Evolutionary conservation across 2,888 invertebrate genomes (phyloP), one percentile per base, ranked within the genome.

Genomic region (Acronicta alni): DNA sequence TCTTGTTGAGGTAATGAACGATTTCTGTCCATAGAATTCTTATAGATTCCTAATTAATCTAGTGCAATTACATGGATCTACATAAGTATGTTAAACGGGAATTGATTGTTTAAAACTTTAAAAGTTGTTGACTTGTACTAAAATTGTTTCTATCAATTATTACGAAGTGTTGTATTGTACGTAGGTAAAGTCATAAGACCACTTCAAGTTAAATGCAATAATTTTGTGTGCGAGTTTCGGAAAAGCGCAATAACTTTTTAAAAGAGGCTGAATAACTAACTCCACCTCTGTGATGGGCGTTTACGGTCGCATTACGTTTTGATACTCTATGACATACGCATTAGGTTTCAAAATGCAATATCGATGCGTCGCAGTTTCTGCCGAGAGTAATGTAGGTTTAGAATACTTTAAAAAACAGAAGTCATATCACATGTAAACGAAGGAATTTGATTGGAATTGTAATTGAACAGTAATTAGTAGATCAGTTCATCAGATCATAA

Each of bases 1-100:
- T 60, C 61, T 67, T 64, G 44, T 64, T 58, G 53, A 75, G 63
- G 67, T 55, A 66, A 75, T 72, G 56, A 62, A 65, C 48, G 26
- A 60, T 64, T 54, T 63, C 75, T 75, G 69, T 67, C 63, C 68
- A 67, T 75, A 71, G 18, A 55, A 77, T 39, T 64, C 49, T 52
- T 61, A 46, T 52, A 54, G 32, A 43, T 54, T 54, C 32, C 49
- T 71, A 71, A 47, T 59, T 68, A 71, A 37, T 54, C 32, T 75
- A 71, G 55, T 56, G 56, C 57, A 75, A 64, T 70, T 63, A 60
- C 43, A 74, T 26, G 15, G 12, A 43, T 47, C 41, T 47, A 58
- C 9, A 32, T 65, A 57, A 52, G 20, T 20, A 43, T 54, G 49
- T 57, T 63, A 26, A 30, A 53, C 23, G 20, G 23, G 16, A 65